Conservation (phyloP, 2,113 vertebrate species). For the Osmerus eperlanus region DNA sequence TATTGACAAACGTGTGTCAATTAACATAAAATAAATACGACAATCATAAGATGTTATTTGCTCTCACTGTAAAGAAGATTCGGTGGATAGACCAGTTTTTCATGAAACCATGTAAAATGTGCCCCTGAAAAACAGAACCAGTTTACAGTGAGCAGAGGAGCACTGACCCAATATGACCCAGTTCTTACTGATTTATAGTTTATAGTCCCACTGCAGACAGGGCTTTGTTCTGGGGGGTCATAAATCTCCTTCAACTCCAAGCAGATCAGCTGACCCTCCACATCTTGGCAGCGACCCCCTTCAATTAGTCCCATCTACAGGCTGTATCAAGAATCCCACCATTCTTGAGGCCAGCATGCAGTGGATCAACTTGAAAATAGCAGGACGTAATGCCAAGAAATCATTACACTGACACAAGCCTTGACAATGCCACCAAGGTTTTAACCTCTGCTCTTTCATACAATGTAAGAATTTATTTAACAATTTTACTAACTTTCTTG, state of each 20-base stretch:
- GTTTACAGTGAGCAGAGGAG: slow-evolving; percentile 55
- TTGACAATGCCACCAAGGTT: too few species aligned
- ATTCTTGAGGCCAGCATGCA: too few species aligned
- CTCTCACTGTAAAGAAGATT: too few species aligned
- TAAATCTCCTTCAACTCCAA: slow-evolving; percentile 68
- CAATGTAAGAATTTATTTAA: too few species aligned
- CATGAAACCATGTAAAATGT: too few species aligned
- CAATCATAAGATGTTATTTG: too few species aligned
- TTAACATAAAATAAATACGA: too few species aligned
- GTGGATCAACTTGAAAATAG: slow-evolving; percentile 30
- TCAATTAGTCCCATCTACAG: slow-evolving; percentile 19
- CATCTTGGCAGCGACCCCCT: slow-evolving; percentile 29
- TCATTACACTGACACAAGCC: too few species aligned
- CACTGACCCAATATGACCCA: slow-evolving; percentile 68
- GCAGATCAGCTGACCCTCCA: slow-evolving; percentile 60
- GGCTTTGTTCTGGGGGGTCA: slow-evolving; percentile 69
- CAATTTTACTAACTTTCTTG: too few species aligned
- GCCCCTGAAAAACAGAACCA: slow-evolving; percentile 14
- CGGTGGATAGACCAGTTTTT: too few species aligned
- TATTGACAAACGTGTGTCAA: too few species aligned
- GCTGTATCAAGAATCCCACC: slow-evolving; percentile 12
- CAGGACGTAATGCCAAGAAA: slow-evolving; percentile 40
- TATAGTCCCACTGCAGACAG: slow-evolving; percentile 57
- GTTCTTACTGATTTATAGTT: slow-evolving; percentile 72
- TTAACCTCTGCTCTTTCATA: too few species aligned